phyloP scores from a whole-genome alignment of 2,797 vertebrate species.

The Chiloscyllium punctatum region DNA sequence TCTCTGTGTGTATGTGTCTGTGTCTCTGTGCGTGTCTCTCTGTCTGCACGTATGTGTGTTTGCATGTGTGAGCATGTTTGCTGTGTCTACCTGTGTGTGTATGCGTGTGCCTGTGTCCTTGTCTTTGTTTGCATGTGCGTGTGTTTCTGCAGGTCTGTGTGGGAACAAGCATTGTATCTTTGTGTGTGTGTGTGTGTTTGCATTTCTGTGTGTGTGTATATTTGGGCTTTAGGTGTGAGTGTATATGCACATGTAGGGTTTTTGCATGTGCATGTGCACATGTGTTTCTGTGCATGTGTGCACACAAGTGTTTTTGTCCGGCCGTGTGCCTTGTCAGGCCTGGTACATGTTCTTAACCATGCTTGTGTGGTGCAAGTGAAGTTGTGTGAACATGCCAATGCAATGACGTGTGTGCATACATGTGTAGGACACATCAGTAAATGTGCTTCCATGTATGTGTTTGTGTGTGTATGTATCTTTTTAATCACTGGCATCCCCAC shows the following conservation, averaged over 20 bases:
- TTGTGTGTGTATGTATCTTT: neutral
- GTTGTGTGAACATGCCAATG: neutral
- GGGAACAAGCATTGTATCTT: no score
- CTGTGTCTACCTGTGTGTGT: neutral
- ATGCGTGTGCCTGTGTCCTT: neutral
- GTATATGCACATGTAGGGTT: no score
- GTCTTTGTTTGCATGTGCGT: neutral
- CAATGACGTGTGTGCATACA: neutral
- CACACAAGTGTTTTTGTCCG: no score
- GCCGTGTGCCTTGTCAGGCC: neutral
- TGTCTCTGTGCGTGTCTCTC: neutral
- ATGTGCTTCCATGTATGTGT: neutral
- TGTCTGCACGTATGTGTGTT: neutral
- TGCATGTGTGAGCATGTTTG: neutral
- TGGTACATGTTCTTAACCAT: neutral
- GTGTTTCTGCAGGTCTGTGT: neutral
- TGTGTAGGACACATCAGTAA: neutral
- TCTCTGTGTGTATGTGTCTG: neutral
- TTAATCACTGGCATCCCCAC: neutral
- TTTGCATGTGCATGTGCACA: no score
- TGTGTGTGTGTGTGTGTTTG: no score
- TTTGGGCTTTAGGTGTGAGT: no score
- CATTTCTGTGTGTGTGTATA: neutral
- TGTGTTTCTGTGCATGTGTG: no score
- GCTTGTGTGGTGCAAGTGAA: no score